phyloP scores from a whole-genome alignment of 2,888 invertebrate genomes.

The Tortrix viridana region DNA sequence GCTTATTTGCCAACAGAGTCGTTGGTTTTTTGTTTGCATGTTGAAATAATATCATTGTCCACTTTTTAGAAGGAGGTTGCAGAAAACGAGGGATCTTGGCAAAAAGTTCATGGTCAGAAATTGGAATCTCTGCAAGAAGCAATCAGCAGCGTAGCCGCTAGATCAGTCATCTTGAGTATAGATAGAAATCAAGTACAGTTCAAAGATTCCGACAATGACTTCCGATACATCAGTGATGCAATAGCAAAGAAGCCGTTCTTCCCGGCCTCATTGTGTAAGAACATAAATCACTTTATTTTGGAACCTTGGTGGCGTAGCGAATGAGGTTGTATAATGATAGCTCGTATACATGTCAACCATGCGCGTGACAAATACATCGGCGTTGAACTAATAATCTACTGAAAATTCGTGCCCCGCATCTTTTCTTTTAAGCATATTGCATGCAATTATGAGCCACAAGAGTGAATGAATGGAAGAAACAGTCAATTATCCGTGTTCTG shows the following conservation, averaged over 20 bases:
- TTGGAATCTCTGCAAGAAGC: constrained; percentile 61
- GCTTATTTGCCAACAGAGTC: too few relatives aligned
- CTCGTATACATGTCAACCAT: too few relatives aligned
- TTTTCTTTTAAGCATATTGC: too few relatives aligned
- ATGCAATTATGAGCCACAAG: too few relatives aligned
- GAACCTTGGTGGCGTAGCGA: not conserved
- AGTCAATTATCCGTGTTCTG: too few relatives aligned
- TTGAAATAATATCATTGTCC: not conserved
- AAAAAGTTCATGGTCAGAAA: constrained; percentile 62
- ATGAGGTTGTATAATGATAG: too few relatives aligned
- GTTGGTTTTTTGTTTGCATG: too few relatives aligned
- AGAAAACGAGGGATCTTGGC: constrained; percentile 38
- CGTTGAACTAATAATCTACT: too few relatives aligned
- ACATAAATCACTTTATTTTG: constrained; percentile 17
- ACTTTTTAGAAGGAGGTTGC: constrained; percentile 15
- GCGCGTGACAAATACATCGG: too few relatives aligned
- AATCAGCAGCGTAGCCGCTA: constrained; percentile 49
- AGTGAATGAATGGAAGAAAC: too few relatives aligned
- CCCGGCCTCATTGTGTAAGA: constrained; percentile 79
- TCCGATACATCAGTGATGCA: constrained; percentile 78
- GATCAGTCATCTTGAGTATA: constrained; percentile 71
- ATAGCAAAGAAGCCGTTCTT: constrained; percentile 75
- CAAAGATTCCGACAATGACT: constrained; percentile 78
- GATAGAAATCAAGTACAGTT: constrained; percentile 68
- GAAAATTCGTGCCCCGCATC: too few relatives aligned